Evolutionary conservation across 2,888 invertebrate genomes (phyloP), one percentile per base, ranked within the genome.

Genomic region (Nomada flava): DNA sequence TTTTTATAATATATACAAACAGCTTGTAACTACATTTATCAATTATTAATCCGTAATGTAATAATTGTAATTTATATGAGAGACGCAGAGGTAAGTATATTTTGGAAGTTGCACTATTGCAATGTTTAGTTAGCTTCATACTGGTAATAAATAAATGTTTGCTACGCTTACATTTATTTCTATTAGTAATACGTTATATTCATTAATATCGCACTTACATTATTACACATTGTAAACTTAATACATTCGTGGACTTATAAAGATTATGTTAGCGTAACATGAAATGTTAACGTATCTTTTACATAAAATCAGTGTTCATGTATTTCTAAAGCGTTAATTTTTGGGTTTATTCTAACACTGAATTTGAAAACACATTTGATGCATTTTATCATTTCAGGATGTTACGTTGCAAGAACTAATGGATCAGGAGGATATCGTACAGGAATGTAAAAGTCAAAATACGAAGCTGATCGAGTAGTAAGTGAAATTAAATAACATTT

Each of bases 401-500:
- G 97, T 98, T 88, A 98, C 97, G 76, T 95, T 99, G 85, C 96
- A 96, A 92, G 98, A 98, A 94, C 95, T 99, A 87, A 95, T 99
- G 95, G 98, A 99, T 93, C 97, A 98, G 93, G 98, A 98, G 93
- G 98, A 98, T 94, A 97, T 99, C 92, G 95, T 99, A 89, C 98
- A 98, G 94, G 98, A 99, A 95, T 98, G 98, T 94, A 98, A 98
- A 95, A 96, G 96, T 87, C 98, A 97, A 94, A 98, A 98, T 94
- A 97, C 97, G 94, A 97, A 96, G 91, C 95, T 99, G 83, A 96
- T 98, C 89, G 98, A 98, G 93, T 99, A 97, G 98, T 99, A 95
- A 97, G 98, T 96, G 85, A 36, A 15, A 65, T 53, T 7, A 23
- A 67, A 76, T 10, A 10, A 57, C 44, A 20, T 70, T 64, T 64